Evolutionary conservation across 2,888 invertebrate species (phyloP), one percentile per base, ranked within the genome.

Genomic region (Drosophila niveifrons): DNA sequence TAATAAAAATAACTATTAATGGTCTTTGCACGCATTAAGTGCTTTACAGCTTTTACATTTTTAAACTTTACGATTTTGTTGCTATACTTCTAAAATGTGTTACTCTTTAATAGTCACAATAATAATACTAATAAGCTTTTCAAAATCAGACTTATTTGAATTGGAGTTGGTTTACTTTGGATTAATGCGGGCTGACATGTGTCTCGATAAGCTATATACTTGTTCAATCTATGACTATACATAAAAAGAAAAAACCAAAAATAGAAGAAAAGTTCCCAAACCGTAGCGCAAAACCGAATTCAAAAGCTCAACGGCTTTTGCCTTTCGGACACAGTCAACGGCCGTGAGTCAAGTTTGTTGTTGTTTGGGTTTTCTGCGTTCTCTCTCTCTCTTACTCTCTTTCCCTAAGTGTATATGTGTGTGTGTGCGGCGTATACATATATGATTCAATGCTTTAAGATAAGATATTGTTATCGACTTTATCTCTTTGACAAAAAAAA

Each of bases 401-500:
- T 3, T 44, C 31, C 13, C 18, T 43, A 11, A 36, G 41, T 51
- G 8, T 51, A 29, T 53, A 18, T n/a, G 28, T 52, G 44, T 61
- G 17, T 48, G 23, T 58, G n/a, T 63, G 8, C 2, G 18, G n/a
- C 31, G 3, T 57, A 52, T 47, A 47, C 52, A 23, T 58, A 46
- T 72, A 59, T 70, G 82, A 82, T 73, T 87, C 69, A 88, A 80
- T 82, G 85, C 63, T 62, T 57, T 48, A 63, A 76, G 88, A 82
- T 82, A 85, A 82, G 88, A 82, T 82, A 82, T 65, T 70, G 77
- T 57, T 85, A 82, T 82, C 88, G 71, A 69, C 79, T 78, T 75
- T 83, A 78, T 83, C 87, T 70, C 71, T 68, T 71, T 34, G 61
- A 44, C 43, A 10, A n/a, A 51, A 59, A 44, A 46, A 47, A 47